Evolutionary conservation across 2,113 vertebrate genomes (phyloP), one percentile per base, ranked within the genome.

Genomic region (Zapornia atra): DNA sequence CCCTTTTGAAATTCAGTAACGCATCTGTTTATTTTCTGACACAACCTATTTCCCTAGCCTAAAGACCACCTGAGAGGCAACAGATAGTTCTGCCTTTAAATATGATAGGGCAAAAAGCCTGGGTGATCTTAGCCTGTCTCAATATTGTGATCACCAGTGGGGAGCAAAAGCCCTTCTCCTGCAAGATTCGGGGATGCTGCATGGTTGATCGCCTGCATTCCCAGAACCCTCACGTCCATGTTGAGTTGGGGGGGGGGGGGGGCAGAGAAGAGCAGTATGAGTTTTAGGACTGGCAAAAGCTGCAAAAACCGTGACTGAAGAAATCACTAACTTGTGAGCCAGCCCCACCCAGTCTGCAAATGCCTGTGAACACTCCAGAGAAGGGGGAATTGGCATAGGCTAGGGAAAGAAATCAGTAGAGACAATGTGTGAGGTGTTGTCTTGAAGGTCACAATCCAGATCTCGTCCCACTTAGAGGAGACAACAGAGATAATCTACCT

Each of bases 41-140:
- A 88, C 66, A 94, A 63, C 79, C 63, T 73, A 92, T 95, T 94
- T 95, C 57, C 82, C 76, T 8, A 2, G 77, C 86, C 76, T 90
- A 75, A 86, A 90, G 80, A 40, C 92, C 46, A 85, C 90, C 94
- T 97, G 94, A 95, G 86, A 96, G 88, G 86, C 76, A 80, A 68
- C 60, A 93, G 93, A 97, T 93, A 96, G 94, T 93, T 97, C 94
- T 96, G 86, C 90, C 82, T 94, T 82, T 80, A 96, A 96, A 96
- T 86, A 82, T 88, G 95, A 93, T 95, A 71, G 64, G 70, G 88
- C 34, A 64, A 84, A 46, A 88, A 95, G 76, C 92, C 42, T 53
- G 85, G 63, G 56, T 68, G 82, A 88, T 94, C 95, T 81, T 53
- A 79, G 72, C 68, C 76, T 75, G 64, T 66, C 42, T 90, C 82